These are phyloP conservation scores for Coluber constrictor DNA, from an alignment of 2,797 vertebrate genomes.

Conservation along the genomic window DNA sequence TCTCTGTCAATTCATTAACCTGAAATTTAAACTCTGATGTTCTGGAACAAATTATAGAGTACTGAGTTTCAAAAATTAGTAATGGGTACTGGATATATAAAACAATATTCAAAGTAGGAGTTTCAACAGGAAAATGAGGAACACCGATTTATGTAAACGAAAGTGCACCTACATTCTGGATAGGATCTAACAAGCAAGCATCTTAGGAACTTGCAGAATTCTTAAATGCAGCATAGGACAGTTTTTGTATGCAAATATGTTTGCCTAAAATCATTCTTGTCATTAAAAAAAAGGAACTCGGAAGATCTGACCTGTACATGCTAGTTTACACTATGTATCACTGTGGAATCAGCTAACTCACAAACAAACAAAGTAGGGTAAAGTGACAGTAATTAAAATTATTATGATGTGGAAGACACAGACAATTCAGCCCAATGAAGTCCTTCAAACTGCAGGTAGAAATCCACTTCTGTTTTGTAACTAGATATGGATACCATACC, in stretches of 20 bases:
- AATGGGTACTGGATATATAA: slow-evolving; percentile 25
- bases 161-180: neutral
- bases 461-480: neutral
- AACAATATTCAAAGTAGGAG: slow-evolving; percentile 8
- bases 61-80: neutral
- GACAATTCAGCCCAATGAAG: neutral
- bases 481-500: neutral
- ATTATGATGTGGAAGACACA: neutral
- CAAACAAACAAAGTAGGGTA: neutral
- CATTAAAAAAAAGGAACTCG: neutral
- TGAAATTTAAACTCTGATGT: neutral
- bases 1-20: neutral
- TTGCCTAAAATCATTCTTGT: neutral
- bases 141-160: neutral
- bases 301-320: neutral
- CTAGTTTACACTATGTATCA: neutral
- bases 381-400: neutral
- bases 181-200: neutral
- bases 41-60: neutral
- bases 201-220: neutral
- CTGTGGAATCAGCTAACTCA: neutral
- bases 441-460: neutral
- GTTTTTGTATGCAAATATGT: neutral
- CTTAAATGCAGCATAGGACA: neutral
- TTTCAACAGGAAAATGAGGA: neutral